Conservation (phyloP, 2,888 invertebrate species). For the Cyrtodaria siliqua region DNA sequence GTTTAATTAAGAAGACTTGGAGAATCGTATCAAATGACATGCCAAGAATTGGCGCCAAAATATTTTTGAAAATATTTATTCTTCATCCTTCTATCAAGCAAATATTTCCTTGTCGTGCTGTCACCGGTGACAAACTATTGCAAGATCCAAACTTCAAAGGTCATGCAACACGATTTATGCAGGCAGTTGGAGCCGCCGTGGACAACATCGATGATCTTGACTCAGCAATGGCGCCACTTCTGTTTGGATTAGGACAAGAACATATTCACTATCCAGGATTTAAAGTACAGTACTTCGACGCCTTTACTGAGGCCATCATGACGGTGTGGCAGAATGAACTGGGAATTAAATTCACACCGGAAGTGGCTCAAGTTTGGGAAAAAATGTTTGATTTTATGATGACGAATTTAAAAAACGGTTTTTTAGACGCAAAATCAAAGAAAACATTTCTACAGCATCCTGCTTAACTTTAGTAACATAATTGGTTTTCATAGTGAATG, state of each 20-base stretch:
- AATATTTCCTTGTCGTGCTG: constrained; percentile 75
- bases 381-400: constrained; percentile 74
- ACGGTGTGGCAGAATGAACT: constrained; percentile 71
- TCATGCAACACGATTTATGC: constrained; percentile 82
- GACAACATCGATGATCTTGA: constrained; percentile 76
- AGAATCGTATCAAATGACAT: constrained; percentile 66
- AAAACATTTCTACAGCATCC: too few relatives aligned
- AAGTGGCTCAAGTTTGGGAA: constrained; percentile 61
- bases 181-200: constrained; percentile 79
- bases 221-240: constrained; percentile 64
- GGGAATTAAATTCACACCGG: constrained; percentile 60
- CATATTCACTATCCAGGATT: constrained; percentile 77
- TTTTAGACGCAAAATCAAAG: constrained; percentile 20
- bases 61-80: constrained; percentile 76
- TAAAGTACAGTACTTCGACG: constrained; percentile 74
- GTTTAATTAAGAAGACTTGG: constrained; percentile 70
- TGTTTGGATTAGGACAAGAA: constrained; percentile 73
- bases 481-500: too few relatives aligned
- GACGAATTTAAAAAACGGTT: constrained; percentile 72
- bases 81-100: constrained; percentile 73
- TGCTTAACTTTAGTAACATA: too few relatives aligned
- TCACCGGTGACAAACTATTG: constrained; percentile 69
- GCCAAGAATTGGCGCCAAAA: constrained; percentile 68
- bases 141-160: constrained; percentile 68
- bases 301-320: constrained; percentile 73